Evolutionary conservation across 2,888 invertebrate genomes (phyloP), one percentile per base, ranked within the genome.

Genomic region (Drosophila lacicola): DNA sequence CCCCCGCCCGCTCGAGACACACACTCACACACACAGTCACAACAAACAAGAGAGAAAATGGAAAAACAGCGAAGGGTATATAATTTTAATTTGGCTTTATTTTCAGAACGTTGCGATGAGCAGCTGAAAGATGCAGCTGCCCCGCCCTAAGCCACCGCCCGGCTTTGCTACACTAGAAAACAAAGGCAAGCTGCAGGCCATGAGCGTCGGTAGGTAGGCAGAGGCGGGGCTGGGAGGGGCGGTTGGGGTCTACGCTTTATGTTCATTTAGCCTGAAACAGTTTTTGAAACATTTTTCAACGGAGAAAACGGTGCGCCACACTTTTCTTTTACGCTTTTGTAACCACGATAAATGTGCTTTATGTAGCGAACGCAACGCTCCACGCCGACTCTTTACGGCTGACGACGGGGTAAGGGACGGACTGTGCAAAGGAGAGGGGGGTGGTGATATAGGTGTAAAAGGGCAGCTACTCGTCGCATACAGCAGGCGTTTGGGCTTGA

Each of bases 311-410:
- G 72, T 72, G 74, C 76, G 83, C 77, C 75, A 78, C 83, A 78
- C 76, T 76, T 82, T 85, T 85, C 85, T 85, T 85, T 85, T 84
- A 86, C 88, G 89, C 88, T 84, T 85, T 85, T 85, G 82, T 85
- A 85, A 87, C 89, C 89, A 82, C 87, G 87, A 87, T 89, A 83
- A 85, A 85, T 85, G 88, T 87, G 89, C 84, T 84, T 84, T 88
- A 84, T 84, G 84, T 83, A 74, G 76, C 89, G 72, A 76, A 57
- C 76, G 66, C 74, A 51, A 61, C 36, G 55, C 45, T 55, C 55
- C 17, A 45, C 45, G 55, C 36, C 45, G 55, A 66, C 46, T 65
- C 57, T 72, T 71, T 72, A 67, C 73, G 68, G 73, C 62, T 56
- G 46, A 29, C 29, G 13, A 36, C 36, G 14, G 14, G n/a, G 37